Base-by-base conservation (phyloP, 1,140 invertebrate species). In the Cyclargus thomasi region DNA sequence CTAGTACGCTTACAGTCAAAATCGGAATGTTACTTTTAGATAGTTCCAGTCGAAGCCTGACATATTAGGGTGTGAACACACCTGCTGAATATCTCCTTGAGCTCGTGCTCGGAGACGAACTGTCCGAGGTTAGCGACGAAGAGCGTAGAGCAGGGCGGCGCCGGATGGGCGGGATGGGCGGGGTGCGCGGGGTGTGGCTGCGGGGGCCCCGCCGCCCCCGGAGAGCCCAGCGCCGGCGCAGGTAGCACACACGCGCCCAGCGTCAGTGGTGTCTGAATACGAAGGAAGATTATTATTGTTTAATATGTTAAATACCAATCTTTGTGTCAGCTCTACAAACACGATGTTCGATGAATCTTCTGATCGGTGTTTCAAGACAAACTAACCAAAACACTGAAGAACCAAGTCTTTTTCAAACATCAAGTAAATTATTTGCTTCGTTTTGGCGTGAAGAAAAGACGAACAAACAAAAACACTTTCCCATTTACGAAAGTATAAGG, bases 31-130 rank as follows among this genome's bases (percentile, higher is more conserved):
- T 47, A 47, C 14, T 8, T 14, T 47, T 8, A 14, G 11, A 39
- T 39, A 64, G 29, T 73, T 75, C 71, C 74, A 75, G 74, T 72
- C 71, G 71, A 75, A 70, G 62, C 68, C 62, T 39, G 29, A 22
- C 17, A 23, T 39, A 29, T 36, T n/a, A 62, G 21, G 23, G n/a
- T 11, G 39, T 35, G 16, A 17, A 66, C 70, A 93, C 92, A 99
- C 97, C 97, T 98, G 94, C 95, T 96, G 92, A 99, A 99, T 82
- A 99, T 96, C 90, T 99, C 97, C 92, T 99, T 99, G 70, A 99
- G 94, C 91, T 99, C 98, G 83, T 99, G 97, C 90, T 99, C 98
- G 65, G 97, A 97, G 76, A 98, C 97, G 85, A 98, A 98, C 88
- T 97, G 97, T 59, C 97, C 97, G 74, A 99, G 93, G 91, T 99